Conservation (phyloP, 2,888 invertebrate genomes). For the Lasioglossum villosulum region DNA sequence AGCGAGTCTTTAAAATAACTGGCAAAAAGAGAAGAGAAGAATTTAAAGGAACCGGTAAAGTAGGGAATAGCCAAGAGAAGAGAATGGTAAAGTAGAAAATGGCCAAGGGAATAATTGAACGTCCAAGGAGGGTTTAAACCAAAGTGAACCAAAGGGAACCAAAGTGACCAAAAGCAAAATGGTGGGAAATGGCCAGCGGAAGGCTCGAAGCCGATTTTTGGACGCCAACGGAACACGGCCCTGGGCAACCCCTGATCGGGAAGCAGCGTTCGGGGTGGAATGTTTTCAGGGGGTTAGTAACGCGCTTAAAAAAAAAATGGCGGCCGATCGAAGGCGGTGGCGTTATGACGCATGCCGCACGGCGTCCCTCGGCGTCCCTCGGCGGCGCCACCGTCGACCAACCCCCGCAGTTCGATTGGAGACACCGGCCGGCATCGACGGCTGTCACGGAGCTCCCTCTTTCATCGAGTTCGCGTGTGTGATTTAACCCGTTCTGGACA, state of each 20-base stretch:
- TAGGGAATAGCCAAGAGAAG: no score
- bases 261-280: conserved; percentile 62
- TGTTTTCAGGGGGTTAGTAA: conserved; percentile 76
- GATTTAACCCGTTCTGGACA: conserved; percentile 14
- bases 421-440: conserved; percentile 84
- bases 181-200: accelerated
- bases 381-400: conserved; percentile 83
- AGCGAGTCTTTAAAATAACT: no score
- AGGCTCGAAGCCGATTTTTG: not conserved
- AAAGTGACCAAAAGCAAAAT: no score
- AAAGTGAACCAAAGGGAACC: no score
- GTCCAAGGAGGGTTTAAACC: not conserved
- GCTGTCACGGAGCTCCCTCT: conserved; percentile 62
- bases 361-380: conserved; percentile 59
- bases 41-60: no score
- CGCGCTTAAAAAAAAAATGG: conserved; percentile 73
- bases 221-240: not conserved
- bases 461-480: conserved; percentile 63
- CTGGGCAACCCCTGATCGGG: conserved; percentile 53
- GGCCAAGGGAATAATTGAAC: not conserved
- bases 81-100: no score
- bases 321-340: conserved; percentile 79
- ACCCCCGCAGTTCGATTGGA: conserved; percentile 83
- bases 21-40: no score
- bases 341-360: conserved; percentile 73